Percentiles rank a stretch among this genome's conserved stretches.
Conservation (phyloP, 2,113 vertebrate species). For the Psammodynastes pulverulentus region DNA sequence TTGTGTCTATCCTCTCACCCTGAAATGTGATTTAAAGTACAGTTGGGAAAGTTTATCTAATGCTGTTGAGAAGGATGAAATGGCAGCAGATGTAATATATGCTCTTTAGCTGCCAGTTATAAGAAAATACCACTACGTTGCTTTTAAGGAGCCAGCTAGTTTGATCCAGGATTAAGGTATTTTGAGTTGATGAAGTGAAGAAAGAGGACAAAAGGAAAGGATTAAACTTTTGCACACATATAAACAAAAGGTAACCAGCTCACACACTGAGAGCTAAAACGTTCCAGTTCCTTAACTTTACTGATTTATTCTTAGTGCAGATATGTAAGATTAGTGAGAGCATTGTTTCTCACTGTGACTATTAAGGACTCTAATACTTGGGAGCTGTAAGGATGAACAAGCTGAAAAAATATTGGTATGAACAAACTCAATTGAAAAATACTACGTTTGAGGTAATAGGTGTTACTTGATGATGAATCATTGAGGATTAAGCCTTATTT, state of each 20-base stretch:
- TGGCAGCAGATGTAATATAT: constrained; percentile 7
- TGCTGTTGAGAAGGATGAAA: background rate
- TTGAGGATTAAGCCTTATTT: background rate
- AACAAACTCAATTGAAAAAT: background rate
- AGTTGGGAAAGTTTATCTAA: background rate
- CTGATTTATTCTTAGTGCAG: constrained; percentile 28
- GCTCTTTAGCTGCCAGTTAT: background rate
- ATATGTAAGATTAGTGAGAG: background rate
- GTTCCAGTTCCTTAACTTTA: constrained; percentile 24
- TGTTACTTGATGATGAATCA: background rate
- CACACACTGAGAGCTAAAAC: constrained; percentile 23
- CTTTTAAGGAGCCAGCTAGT: background rate
- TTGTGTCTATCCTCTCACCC: background rate
- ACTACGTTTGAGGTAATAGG: background rate
- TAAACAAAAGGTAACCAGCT: constrained; percentile 8
- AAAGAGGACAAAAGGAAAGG: constrained; percentile 4
- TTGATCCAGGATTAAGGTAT: constrained; percentile 2
- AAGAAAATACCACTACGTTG: background rate
- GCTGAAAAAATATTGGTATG: background rate
- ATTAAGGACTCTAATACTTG: background rate
- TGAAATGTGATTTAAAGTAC: background rate
- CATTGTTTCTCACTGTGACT: background rate
- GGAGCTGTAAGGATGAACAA: background rate
- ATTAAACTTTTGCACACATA: background rate
- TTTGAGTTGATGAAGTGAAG: background rate